These are phyloP conservation scores for Cephus sareptanus DNA, from an alignment of 2,888 invertebrate genomes.

Conservation along the genomic window DNA sequence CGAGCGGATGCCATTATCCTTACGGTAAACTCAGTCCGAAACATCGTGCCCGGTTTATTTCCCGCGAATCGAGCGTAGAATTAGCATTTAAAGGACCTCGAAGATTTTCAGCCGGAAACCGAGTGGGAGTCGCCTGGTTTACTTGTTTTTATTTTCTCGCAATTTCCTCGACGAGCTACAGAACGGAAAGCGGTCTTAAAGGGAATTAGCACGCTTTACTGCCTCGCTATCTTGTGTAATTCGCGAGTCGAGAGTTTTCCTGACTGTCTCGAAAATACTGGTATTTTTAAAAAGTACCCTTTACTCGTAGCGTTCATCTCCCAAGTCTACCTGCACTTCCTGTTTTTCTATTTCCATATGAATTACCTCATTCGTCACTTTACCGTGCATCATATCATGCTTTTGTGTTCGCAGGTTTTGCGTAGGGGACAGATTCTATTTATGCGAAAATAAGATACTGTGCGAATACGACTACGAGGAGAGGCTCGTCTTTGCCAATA, in stretches of 20 bases:
- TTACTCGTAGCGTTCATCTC: neutral
- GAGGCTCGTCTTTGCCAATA: conserved; percentile 88
- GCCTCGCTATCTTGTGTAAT: conserved; percentile 34
- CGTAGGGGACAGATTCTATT: conserved; percentile 92
- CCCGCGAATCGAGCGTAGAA: conserved; percentile 46
- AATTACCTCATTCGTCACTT: neutral
- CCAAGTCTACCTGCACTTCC: neutral
- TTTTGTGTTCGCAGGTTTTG: conserved; percentile 80
- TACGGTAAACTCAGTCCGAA: conserved; percentile 5
- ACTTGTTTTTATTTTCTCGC: conserved; percentile 56
- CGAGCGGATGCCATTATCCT: neutral
- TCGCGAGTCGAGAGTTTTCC: neutral
- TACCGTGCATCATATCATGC: neutral
- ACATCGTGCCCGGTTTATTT: conserved; percentile 16
- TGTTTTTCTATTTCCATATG: neutral
- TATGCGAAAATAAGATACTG: conserved; percentile 93
- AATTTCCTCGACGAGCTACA: conserved; percentile 54
- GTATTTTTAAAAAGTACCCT: neutral
- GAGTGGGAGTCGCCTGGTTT: conserved; percentile 4
- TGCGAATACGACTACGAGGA: conserved; percentile 96
- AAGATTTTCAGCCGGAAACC: conserved; percentile 34
- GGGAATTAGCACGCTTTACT: conserved; percentile 57
- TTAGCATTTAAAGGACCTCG: conserved; percentile 55
- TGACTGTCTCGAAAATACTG: neutral
- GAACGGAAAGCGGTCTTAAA: conserved; percentile 58